Evolutionary conservation across 2,113 vertebrate genomes (phyloP).

Genomic region (Myiozetetes cayanensis): DNA sequence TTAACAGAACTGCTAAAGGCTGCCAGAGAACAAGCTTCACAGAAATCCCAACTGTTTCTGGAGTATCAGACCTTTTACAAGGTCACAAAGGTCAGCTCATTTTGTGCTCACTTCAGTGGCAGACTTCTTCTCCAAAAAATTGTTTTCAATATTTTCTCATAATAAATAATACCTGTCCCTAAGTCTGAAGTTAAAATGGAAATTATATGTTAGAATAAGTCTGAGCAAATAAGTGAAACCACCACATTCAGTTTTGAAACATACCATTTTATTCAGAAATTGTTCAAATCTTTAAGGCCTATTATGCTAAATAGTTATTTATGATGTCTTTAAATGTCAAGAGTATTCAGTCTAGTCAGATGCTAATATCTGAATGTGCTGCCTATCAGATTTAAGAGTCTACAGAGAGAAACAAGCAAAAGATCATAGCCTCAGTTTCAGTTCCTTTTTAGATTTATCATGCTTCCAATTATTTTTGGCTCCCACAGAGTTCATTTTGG

Average conservation of each 20-base stretch:
- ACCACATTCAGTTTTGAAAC: not conserved
- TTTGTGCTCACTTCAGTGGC: not conserved
- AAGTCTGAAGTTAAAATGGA: not conserved
- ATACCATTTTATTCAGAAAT: not conserved
- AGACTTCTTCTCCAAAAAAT: not conserved
- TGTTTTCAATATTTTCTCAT: not conserved
- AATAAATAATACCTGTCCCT: not conserved
- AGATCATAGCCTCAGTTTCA: not conserved
- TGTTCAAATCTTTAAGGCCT: not conserved
- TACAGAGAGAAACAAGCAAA: not conserved
- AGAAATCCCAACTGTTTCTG: not conserved
- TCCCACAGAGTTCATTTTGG: slow-evolving; percentile 15
- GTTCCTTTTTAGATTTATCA: not conserved
- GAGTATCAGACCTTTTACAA: not conserved
- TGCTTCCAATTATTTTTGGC: slow-evolving; percentile 38
- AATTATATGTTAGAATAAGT: not conserved
- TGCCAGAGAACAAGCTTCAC: not conserved
- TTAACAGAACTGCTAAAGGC: not conserved
- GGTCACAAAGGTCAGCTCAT: not conserved
- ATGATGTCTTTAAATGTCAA: not conserved
- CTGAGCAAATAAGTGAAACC: not conserved
- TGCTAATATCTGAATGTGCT: not conserved
- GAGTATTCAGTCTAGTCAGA: not conserved
- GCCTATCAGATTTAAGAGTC: not conserved
- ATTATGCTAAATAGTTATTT: not conserved